Conservation (phyloP, 1,140 invertebrate genomes). For the Venturia canescens region DNA sequence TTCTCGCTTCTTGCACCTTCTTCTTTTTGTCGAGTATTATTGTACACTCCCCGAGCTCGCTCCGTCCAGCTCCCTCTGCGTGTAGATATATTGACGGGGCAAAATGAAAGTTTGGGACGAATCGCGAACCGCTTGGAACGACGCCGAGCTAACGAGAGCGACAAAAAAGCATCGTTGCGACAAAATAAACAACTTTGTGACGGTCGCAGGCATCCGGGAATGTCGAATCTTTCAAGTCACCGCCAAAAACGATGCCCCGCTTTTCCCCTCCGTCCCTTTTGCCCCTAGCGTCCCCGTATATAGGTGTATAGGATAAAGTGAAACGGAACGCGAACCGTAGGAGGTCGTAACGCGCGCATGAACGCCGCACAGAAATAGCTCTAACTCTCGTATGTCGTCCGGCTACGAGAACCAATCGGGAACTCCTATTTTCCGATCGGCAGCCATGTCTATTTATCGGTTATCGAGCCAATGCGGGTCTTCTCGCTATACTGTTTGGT, state of each 20-base stretch:
- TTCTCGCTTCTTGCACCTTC: constrained; percentile 40
- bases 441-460: constrained; percentile 57
- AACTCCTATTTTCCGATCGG: constrained; percentile 72
- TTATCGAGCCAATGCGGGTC: constrained; percentile 43
- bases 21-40: background rate
- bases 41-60: constrained; percentile 3
- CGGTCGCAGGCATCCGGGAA: too few species aligned
- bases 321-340: background rate
- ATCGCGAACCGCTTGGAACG: too few species aligned
- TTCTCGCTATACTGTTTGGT: background rate
- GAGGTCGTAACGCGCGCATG: background rate
- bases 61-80: background rate
- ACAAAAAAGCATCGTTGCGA: too few species aligned
- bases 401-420: constrained; percentile 71
- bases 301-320: constrained; percentile 12
- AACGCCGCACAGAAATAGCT: constrained; percentile 59
- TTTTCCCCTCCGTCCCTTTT: too few species aligned
- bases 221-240: too few species aligned
- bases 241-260: too few species aligned
- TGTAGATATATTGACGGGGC: too few species aligned
- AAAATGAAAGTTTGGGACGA: too few species aligned
- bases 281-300: background rate
- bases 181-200: too few species aligned
- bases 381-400: constrained; percentile 65
- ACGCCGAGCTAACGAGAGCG: too few species aligned